A percentile compares a stretch with the other conserved stretches of the same genome.
Conservation (phyloP, 2,888 invertebrate species). For the Xylocampa areola region DNA sequence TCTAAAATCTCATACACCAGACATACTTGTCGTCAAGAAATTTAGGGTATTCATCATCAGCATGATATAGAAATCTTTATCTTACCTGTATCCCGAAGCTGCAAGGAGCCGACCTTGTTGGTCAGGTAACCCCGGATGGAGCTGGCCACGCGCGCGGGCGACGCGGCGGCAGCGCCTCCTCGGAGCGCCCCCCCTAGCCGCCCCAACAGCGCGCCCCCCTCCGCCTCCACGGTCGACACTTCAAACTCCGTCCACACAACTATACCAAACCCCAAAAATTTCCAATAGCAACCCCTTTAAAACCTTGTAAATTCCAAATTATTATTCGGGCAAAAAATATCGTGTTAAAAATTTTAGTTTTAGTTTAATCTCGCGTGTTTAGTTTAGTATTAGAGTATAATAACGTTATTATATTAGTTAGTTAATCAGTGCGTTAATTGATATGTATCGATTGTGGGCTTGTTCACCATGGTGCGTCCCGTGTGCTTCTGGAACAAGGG, state of each 20-base stretch:
- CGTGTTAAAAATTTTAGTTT: conserved; percentile 23
- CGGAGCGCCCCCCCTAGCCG: conserved; percentile 92
- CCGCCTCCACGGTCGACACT: conserved; percentile 87
- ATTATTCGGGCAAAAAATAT: too few species aligned
- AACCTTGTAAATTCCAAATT: too few species aligned
- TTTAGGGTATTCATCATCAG: too few species aligned
- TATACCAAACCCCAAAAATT: conserved; percentile 22
- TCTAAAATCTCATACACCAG: background rate
- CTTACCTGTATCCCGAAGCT: conserved; percentile 93
- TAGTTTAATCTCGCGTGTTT: conserved; percentile 24
- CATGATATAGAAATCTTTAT: conserved; percentile 26
- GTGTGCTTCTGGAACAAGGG: conserved; percentile 77
- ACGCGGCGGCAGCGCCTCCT: conserved; percentile 92
- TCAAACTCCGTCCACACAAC: conserved; percentile 63
- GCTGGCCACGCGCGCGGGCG: conserved; percentile 92
- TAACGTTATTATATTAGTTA: conserved; percentile 39
- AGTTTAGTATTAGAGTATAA: conserved; percentile 43
- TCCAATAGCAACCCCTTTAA: too few species aligned
- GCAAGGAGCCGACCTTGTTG: conserved; percentile 91
- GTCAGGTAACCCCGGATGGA: conserved; percentile 93
- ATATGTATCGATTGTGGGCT: conserved; percentile 80
- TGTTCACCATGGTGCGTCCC: conserved; percentile 80
- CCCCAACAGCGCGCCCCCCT: conserved; percentile 90
- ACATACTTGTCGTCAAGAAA: background rate
- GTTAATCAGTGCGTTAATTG: conserved; percentile 84